A percentile compares a stretch with the other conserved stretches of the same genome.
Evolutionary conservation across 2,888 invertebrate genomes (phyloP).

Genomic region (Noctua comes): DNA sequence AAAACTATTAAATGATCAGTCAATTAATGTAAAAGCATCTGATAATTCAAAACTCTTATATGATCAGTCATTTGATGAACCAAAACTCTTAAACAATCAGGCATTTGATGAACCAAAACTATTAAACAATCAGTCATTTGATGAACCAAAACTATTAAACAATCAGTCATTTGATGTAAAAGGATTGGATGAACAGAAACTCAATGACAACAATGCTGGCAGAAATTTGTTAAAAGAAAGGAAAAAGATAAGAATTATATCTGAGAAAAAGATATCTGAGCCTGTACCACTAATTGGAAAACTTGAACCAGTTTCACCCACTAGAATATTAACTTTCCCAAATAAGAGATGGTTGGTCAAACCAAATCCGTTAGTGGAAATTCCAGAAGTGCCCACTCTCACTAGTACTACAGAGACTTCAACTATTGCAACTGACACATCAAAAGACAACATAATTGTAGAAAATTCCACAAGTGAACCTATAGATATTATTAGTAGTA

Average conservation of each 20-base stretch:
- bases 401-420: constrained; percentile 14
- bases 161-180: neutral
- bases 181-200: neutral
- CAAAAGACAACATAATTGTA: constrained; percentile 13
- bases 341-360: constrained; percentile 59
- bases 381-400: constrained; percentile 12
- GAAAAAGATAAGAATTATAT: constrained; percentile 80
- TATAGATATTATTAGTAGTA: neutral
- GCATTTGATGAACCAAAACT: constrained; percentile 9
- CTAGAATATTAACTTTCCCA: constrained; percentile 71
- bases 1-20: constrained; percentile 14
- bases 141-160: constrained; percentile 10
- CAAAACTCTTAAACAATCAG: constrained; percentile 14
- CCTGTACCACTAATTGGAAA: constrained; percentile 73
- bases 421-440: neutral
- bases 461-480: neutral
- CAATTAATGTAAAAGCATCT: constrained; percentile 8
- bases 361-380: constrained; percentile 8
- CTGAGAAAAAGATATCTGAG: constrained; percentile 78
- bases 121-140: neutral
- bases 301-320: constrained; percentile 77
- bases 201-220: constrained; percentile 7
- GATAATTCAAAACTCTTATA: constrained; percentile 7
- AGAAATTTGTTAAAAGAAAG: constrained; percentile 61
- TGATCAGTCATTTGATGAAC: constrained; percentile 4